phyloP scores from a whole-genome alignment of 2,888 invertebrate species.

The Dascillus cervinus region DNA sequence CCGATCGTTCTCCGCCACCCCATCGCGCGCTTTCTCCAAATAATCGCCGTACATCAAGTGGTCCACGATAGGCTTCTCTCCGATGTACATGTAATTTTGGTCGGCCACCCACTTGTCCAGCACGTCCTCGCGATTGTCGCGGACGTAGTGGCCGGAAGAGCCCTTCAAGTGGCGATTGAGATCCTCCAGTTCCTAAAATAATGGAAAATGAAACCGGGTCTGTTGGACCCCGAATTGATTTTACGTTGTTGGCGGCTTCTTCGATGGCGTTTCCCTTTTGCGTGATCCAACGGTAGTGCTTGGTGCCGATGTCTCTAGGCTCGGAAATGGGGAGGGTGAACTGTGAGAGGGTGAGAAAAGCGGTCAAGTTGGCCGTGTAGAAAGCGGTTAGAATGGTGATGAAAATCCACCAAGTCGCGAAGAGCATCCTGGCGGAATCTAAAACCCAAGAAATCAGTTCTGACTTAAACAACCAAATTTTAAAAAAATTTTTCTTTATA shows the following conservation, averaged over 20 bases:
- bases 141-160: constrained; percentile 27
- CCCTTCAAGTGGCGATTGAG: constrained; percentile 5
- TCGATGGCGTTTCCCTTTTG: constrained; percentile 63
- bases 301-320: constrained; percentile 57
- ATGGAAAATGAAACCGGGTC: too few relatives aligned
- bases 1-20: constrained; percentile 47
- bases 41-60: constrained; percentile 60
- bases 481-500: too few relatives aligned
- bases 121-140: constrained; percentile 32
- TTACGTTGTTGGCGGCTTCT: constrained; percentile 53
- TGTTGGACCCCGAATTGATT: too few relatives aligned
- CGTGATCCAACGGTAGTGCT: constrained; percentile 65
- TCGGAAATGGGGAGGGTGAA: constrained; percentile 73
- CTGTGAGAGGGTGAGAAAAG: constrained; percentile 79
- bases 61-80: constrained; percentile 58
- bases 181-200: not conserved
- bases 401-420: constrained; percentile 90
- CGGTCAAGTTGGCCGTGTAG: constrained; percentile 86
- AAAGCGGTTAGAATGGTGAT: constrained; percentile 81
- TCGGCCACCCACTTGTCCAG: constrained; percentile 37
- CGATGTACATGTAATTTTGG: constrained; percentile 48
- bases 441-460: too few relatives aligned
- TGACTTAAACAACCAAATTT: too few relatives aligned
- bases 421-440: constrained; percentile 78
- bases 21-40: constrained; percentile 48